Base-by-base conservation (phyloP, 2,113 vertebrate species). In the Psittacus erithacus region DNA sequence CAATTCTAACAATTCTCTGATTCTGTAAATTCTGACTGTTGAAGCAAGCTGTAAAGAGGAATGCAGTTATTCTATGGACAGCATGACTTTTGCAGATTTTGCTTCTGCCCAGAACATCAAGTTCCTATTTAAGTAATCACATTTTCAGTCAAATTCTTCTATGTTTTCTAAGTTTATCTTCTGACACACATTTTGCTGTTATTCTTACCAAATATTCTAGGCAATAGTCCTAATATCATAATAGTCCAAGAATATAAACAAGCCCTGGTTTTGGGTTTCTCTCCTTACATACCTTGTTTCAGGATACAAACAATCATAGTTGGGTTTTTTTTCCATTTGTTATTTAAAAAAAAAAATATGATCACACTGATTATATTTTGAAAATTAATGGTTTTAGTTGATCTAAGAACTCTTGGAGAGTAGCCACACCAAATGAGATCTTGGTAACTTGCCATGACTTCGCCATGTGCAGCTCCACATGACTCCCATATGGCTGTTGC, bases 341-440 rank as follows among this genome's bases (percentile, higher is more conserved):
- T 91, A 71, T 69, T 68, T 68, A 47, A 24, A 44, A 87, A 68
- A 38, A 38, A 89, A 84, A 53, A 43, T 2, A 89, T 22, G 16
- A 17, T 74, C 76, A 38, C 23, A 65, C 44, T 92, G 93, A 94
- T 92, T 79, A 24, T 83, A 91, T 95, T 92, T 87, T 82, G 52
- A 86, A 95, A 83, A 67, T 80, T 91, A 93, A 96, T 95, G 41
- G 47, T 46, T 94, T 85, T 86, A 75, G 88, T 24, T 93, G 82
- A 90, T 91, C 77, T 94, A 92, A 24, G 74, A 87, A 69, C 74
- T 71, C 69, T 59, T 93, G 96, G 96, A 92, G 14, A 86, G 31
- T 19, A 92, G 93, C 96, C 96, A 95, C 49, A 85, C 78, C 77
- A 95, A 90, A 97, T 93, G 93, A 95, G 86, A 62, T 82, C 33